These are phyloP conservation scores for Darevskia mixta DNA, from an alignment of 2,797 vertebrate genomes.

Conservation along the genomic window DNA sequence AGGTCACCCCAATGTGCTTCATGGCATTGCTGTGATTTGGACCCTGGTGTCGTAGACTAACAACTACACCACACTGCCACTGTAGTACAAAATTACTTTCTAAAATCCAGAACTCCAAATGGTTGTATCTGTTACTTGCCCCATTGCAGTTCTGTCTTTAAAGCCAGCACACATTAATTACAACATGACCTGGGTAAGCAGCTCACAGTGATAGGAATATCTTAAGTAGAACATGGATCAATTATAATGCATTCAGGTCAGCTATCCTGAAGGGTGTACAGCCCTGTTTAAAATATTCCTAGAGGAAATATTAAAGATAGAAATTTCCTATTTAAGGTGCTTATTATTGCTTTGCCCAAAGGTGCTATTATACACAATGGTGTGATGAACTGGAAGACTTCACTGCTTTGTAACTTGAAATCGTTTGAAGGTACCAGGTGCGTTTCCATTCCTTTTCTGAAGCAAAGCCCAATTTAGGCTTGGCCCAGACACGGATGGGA, in stretches of 20 bases:
- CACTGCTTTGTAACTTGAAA: neutral
- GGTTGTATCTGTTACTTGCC: no score
- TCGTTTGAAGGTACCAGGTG: neutral
- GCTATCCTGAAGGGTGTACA: conserved; percentile 53
- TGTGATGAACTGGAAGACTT: neutral
- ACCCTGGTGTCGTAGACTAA: no score
- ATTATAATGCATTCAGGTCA: conserved; percentile 52
- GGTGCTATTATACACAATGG: no score
- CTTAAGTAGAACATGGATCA: conserved; percentile 44
- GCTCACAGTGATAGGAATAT: conserved; percentile 44
- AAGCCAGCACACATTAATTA: conserved; percentile 12
- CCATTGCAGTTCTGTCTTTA: neutral
- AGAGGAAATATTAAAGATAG: conserved; percentile 40
- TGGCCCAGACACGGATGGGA: neutral
- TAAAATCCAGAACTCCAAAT: no score
- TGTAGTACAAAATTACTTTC: no score
- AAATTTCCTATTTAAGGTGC: neutral
- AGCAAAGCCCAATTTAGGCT: neutral
- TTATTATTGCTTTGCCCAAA: neutral
- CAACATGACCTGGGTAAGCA: conserved; percentile 30
- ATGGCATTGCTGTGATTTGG: no score
- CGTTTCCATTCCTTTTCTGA: conserved; percentile 4
- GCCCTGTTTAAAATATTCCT: conserved; percentile 44
- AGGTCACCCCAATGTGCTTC: no score
- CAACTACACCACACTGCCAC: no score